Base-by-base conservation (phyloP, 37 sponge, comb jelly and placozoan genomes). In the Aplysina aerophoba region DNA sequence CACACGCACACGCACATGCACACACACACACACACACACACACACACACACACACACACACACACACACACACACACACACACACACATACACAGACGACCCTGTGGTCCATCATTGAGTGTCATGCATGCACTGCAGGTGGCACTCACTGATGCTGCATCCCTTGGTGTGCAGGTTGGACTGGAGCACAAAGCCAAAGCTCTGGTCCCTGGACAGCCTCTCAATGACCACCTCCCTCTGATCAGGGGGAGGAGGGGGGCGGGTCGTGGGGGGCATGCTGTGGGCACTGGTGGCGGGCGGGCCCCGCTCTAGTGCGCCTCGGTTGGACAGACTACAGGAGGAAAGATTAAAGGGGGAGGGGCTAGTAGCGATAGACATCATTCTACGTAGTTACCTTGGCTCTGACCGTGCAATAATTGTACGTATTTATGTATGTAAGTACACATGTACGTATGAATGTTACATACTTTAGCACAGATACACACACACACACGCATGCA, bases 141-240 rank as follows among this genome's bases (percentile, higher is more conserved):
- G 15, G 13, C 6, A 82, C 88, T 88, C 60, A 88, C 88, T 81
- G 50, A 88, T 83, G 53, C 85, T 89, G 79, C 93, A 93, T 20
- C 93, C 93, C 24, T 82, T 56, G n/a, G 82, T 69, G 19, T 88
- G 83, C 0, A 89, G 89, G 82, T 92, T 93, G 53, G 95, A 94
- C 83, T 97, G 97, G 0, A 97, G 87, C 25, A 97, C 97, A 86
- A 97, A 97, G 1, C 97, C 97, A 81, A 97, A 97, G 55, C 93
- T 91, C 36, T 86, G 93, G 65, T 89, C 88, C 0, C 55, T 54
- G 59, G 88, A 85, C 12, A 88, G 90, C 41, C 93, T 58, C 36
- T 89, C 41, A 19, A 93, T 82, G 60, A 85, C 73, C 0, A 93
- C 86, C 13, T 89, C 88, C 50, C 93, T 84, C 4, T 80, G 34